phyloP scores from a whole-genome alignment of 2,888 invertebrate species.

The Leptarthrus brevirostris region DNA sequence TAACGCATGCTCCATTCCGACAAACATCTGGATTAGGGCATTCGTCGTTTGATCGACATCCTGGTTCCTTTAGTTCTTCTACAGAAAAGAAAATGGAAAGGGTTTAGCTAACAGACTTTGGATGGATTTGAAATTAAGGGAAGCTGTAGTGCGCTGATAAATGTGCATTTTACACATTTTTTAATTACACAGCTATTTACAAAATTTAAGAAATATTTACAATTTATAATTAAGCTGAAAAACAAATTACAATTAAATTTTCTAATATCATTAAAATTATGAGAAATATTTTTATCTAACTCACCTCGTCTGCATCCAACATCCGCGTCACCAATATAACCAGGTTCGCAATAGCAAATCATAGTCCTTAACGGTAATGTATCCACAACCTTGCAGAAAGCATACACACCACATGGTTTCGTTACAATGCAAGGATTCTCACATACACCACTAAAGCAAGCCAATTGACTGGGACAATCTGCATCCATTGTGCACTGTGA shows the following conservation, averaged over 20 bases:
- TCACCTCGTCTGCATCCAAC: slow-evolving; percentile 84
- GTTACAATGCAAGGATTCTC: slow-evolving; percentile 83
- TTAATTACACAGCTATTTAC: slow-evolving; percentile 25
- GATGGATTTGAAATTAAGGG: not conserved
- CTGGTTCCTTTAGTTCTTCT: slow-evolving; percentile 68
- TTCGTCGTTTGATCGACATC: slow-evolving; percentile 78
- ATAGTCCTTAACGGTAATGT: slow-evolving; percentile 88
- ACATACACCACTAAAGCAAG: slow-evolving; percentile 83
- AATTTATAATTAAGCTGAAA: slow-evolving; percentile 32
- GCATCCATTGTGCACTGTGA: slow-evolving; percentile 82
- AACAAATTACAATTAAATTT: no score
- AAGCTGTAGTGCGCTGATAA: not conserved
- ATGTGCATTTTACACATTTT: not conserved
- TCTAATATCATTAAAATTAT: no score
- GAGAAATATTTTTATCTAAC: slow-evolving; percentile 22
- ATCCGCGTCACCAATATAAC: slow-evolving; percentile 87
- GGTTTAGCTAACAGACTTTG: not conserved
- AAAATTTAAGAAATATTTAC: slow-evolving; percentile 45
- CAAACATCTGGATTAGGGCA: slow-evolving; percentile 80
- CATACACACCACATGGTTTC: slow-evolving; percentile 82
- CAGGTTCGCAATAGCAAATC: slow-evolving; percentile 86
- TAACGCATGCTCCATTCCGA: slow-evolving; percentile 78
- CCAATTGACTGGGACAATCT: slow-evolving; percentile 86
- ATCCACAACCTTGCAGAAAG: slow-evolving; percentile 86
- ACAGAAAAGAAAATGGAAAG: slow-evolving; percentile 2